These are phyloP conservation scores for Struthio camelus DNA, from an alignment of 2,113 vertebrate species.

Conservation along the genomic window DNA sequence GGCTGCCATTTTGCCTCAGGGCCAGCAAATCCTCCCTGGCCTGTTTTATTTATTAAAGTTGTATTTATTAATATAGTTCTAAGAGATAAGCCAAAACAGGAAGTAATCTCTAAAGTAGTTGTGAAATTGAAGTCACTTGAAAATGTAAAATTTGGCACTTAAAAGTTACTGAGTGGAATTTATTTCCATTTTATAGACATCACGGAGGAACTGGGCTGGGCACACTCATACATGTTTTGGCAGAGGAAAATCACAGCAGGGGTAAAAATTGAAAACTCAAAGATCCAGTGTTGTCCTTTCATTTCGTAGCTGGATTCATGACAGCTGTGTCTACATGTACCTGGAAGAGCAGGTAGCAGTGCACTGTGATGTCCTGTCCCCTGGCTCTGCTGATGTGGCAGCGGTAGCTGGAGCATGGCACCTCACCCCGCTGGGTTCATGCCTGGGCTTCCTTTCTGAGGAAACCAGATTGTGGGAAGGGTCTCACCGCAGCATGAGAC, in stretches of 20 bases:
- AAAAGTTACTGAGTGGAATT: not conserved
- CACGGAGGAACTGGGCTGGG: not conserved
- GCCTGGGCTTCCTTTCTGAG: not conserved
- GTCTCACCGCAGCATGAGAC: too few species aligned
- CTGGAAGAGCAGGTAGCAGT: fast-evolving
- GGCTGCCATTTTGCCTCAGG: not conserved
- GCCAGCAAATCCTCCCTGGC: not conserved
- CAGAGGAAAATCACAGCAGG: not conserved
- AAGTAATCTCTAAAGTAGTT: not conserved
- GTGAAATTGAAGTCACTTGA: not conserved
- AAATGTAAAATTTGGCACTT: not conserved
- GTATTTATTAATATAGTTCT: not conserved
- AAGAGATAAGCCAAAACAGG: not conserved
- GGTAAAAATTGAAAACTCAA: not conserved
- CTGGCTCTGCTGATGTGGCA: not conserved
- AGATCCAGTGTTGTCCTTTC: not conserved
- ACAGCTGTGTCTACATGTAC: too few species aligned
- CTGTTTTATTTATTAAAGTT: conserved; percentile 30
- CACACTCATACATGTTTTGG: not conserved
- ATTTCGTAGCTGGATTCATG: not conserved
- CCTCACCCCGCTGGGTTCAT: not conserved
- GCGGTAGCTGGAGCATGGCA: not conserved
- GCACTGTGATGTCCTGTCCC: not conserved
- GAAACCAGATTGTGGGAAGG: not conserved
- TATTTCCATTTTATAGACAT: not conserved